Conservation (phyloP, 2,888 invertebrate species). For the Sphinx pinastri region DNA sequence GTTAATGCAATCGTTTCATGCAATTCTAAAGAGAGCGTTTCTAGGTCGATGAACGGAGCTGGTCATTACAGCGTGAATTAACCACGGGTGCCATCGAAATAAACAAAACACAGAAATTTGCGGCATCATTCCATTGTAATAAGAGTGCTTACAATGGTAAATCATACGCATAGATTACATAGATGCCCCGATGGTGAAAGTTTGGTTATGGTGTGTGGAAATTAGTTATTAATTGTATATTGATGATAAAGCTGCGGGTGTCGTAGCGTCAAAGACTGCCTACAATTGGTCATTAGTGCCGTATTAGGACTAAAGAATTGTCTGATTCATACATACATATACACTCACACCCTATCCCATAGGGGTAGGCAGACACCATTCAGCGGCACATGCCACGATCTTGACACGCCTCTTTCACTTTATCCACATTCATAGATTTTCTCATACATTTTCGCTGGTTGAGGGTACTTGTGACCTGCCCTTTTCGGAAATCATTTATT, state of each 20-base stretch:
- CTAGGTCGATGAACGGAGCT: background rate
- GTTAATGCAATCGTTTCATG: background rate
- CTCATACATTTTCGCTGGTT: too few species aligned
- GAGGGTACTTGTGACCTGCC: too few species aligned
- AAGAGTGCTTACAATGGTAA: background rate
- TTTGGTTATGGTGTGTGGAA: background rate
- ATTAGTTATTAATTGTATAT: background rate
- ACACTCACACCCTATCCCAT: too few species aligned
- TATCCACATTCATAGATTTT: too few species aligned
- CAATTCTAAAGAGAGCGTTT: background rate
- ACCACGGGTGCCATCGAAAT: background rate
- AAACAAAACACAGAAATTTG: background rate
- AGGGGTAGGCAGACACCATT: too few species aligned
- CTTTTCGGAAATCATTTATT: too few species aligned
- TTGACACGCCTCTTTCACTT: too few species aligned
- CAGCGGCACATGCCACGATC: too few species aligned
- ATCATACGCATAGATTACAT: background rate
- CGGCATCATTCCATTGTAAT: constrained; percentile 10
- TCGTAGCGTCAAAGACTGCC: background rate
- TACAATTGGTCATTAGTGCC: background rate
- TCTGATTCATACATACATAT: too few species aligned
- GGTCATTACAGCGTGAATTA: background rate
- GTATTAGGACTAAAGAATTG: background rate
- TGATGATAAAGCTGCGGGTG: background rate
- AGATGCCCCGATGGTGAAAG: background rate